Evolutionary conservation across 2,113 vertebrate genomes (phyloP), one percentile per base, ranked within the genome.

Genomic region (Macaca mulatta): DNA sequence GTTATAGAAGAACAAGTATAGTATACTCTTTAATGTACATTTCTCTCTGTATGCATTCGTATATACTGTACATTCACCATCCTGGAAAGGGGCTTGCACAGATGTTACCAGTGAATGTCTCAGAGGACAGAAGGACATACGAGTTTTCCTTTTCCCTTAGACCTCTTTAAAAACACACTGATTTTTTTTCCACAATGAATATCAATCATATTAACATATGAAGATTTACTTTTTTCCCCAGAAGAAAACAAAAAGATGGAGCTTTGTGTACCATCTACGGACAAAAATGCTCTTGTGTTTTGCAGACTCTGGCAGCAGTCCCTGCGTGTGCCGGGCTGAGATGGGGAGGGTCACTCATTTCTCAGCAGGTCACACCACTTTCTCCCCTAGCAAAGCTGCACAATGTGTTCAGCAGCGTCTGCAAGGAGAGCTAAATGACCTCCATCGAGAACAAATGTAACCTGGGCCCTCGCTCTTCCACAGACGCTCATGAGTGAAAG

Each of bases 11-110:
- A 40, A 70, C 25, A 27, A 16, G 8, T 4, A 1, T 0, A 16
- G 30, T 2, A 5, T 23, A 2, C 38, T 35, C n/a, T 7, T 38
- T 16, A 8, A 20, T 48, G 17, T 6, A 2, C 6, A 9, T 0
- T 30, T 50, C 48, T 61, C 57, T 80, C 4, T 13, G 7, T 52
- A 6, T 11, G 25, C 0, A 7, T 11, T 30, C 48, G 13, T 0
- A 7, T 0, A 2, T 0, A 10, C 45, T 0, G 1, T 1, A 6
- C 27, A 8, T 6, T 18, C 18, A 5, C 57, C 27, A 8, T 38
- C 6, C 79, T 1, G 16, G 20, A 18, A 32, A 35, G 18, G 48
- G 10, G 59, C 20, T 0, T 8, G 22, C 35, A 85, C 9, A 3
- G 8, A 38, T 0, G n/a, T 18, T 1, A 64, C 72, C 32, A 17